A percentile compares a stretch with the other conserved stretches of the same genome.
Evolutionary conservation across 2,888 invertebrate species (phyloP).

Genomic region (Pantelozetes paolii): DNA sequence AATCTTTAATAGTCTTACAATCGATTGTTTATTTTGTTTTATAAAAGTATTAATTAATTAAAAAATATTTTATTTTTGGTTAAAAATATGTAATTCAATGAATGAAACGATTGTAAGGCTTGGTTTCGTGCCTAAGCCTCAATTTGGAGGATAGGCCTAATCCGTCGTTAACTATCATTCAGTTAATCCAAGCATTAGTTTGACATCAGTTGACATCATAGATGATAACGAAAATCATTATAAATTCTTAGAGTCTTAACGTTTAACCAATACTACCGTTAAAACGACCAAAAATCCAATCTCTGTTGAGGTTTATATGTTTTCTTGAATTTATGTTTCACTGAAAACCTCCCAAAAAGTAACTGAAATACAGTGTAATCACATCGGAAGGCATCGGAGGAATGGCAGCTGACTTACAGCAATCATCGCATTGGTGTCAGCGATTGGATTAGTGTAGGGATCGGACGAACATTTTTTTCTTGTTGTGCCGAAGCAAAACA

Average conservation of each 20-base stretch:
- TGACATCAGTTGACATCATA: background rate
- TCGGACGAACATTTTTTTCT: background rate
- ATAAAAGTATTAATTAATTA: too few species aligned
- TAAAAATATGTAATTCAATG: too few species aligned
- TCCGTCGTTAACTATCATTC: background rate
- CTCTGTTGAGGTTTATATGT: background rate
- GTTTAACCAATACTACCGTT: constrained; percentile 2
- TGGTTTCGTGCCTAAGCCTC: constrained; percentile 4
- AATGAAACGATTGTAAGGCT: background rate
- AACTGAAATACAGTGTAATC: too few species aligned
- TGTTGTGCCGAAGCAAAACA: constrained; percentile 5
- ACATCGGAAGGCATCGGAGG: too few species aligned
- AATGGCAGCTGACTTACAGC: constrained; percentile 12
- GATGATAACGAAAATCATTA: background rate
- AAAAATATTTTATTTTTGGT: too few species aligned
- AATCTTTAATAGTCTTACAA: too few species aligned
- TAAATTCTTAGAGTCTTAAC: background rate
- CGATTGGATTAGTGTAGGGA: background rate
- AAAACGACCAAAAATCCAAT: background rate
- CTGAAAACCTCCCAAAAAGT: constrained; percentile 10
- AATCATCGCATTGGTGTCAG: background rate
- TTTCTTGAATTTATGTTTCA: background rate
- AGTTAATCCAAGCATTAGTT: background rate
- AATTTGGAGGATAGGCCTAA: background rate
- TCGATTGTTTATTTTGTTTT: too few species aligned